These are phyloP conservation scores for Astur gentilis DNA, from an alignment of 2,113 vertebrate genomes.

Conservation along the genomic window DNA sequence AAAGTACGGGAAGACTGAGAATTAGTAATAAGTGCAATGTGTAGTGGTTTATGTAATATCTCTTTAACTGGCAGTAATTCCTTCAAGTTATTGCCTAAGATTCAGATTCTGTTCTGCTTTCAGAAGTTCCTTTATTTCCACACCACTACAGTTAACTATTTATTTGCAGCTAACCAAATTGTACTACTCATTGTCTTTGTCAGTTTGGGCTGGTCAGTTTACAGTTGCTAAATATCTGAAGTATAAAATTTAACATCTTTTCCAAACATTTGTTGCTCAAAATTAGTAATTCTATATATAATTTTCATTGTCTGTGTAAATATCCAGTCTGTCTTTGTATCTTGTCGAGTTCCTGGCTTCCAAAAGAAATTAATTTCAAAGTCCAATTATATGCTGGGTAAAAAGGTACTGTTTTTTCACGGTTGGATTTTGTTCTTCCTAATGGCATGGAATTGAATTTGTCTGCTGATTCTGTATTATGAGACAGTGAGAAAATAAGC, in stretches of 20 bases:
- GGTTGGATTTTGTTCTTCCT: not conserved
- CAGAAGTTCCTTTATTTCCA: constrained; percentile 1
- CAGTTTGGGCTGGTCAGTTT: not conserved
- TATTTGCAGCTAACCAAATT: not conserved
- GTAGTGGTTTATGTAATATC: not conserved
- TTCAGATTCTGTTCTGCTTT: not conserved
- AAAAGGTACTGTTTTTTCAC: not conserved
- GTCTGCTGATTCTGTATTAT: not conserved
- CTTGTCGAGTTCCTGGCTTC: not conserved
- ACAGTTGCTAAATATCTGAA: not conserved
- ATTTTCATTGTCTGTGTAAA: not conserved
- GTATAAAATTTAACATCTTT: not conserved
- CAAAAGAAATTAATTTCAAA: not conserved
- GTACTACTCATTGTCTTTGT: not conserved
- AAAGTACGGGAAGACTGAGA: not conserved
- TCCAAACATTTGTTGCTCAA: not conserved
- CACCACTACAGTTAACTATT: not conserved
- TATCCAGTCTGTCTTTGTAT: not conserved
- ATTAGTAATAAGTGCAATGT: not conserved
- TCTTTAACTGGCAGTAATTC: not conserved
- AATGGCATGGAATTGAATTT: not conserved
- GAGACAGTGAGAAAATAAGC: constrained; percentile 21
- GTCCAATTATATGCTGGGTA: not conserved
- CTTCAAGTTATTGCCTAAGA: not conserved
- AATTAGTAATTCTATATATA: not conserved